phyloP scores from a whole-genome alignment of 2,113 vertebrate species.

The Deroptyus accipitrinus region DNA sequence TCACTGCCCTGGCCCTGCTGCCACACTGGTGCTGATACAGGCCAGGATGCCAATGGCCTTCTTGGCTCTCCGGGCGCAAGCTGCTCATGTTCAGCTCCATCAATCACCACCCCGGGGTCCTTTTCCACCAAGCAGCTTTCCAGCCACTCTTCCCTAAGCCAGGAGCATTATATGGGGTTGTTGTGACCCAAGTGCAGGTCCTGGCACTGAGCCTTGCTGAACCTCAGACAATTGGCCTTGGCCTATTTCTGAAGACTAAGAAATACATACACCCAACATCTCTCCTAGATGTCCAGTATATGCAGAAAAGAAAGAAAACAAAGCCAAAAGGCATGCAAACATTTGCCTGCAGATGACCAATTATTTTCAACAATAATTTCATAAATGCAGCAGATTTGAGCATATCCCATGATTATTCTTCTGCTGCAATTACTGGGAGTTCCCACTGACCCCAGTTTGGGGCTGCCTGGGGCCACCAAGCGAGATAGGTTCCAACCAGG shows the following conservation, averaged over 20 bases:
- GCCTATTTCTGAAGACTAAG: not conserved
- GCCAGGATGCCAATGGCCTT: not conserved
- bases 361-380: constrained; percentile 34
- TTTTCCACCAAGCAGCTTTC: not conserved
- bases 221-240: not conserved
- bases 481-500: not conserved
- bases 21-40: not conserved
- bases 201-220: not conserved
- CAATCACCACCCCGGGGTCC: not conserved
- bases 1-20: not conserved
- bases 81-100: not conserved
- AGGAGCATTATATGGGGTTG: not conserved
- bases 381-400: not conserved
- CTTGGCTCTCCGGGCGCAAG: not conserved
- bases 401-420: not conserved
- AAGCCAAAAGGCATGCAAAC: not conserved
- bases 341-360: not conserved
- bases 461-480: not conserved
- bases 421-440: not conserved
- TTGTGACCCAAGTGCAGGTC: not conserved
- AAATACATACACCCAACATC: accelerated
- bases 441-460: not conserved
- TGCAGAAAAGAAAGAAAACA: not conserved
- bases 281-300: not conserved
- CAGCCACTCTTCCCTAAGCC: not conserved